Conservation (phyloP, 1,140 invertebrate species). For the Andrena cerasifolii region DNA sequence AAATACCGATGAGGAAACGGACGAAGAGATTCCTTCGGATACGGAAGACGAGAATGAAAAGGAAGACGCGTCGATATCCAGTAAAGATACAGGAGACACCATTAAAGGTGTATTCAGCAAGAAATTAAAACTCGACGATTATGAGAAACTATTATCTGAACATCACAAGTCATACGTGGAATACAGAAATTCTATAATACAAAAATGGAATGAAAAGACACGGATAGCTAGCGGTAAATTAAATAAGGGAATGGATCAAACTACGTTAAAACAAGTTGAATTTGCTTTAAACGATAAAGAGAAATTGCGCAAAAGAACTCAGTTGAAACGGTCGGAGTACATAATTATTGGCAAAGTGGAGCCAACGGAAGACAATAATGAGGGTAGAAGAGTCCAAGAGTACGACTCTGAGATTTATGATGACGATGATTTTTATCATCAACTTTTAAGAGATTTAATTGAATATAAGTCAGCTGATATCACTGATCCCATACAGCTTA, state of each 20-base stretch:
- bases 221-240: conserved; percentile 85
- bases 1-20: conserved; percentile 75
- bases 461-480: conserved; percentile 93
- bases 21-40: conserved; percentile 82
- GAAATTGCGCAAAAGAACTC: conserved; percentile 91
- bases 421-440: conserved; percentile 98
- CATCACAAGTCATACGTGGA: conserved; percentile 86
- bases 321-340: conserved; percentile 90
- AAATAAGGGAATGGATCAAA: conserved; percentile 87
- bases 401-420: conserved; percentile 95
- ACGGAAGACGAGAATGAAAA: conserved; percentile 81
- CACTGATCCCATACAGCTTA: conserved; percentile 90
- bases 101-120: conserved; percentile 80
- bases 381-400: conserved; percentile 83
- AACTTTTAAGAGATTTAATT: conserved; percentile 94
- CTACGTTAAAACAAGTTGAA: conserved; percentile 93
- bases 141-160: conserved; percentile 85
- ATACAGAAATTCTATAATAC: conserved; percentile 90
- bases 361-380: conserved; percentile 68
- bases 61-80: conserved; percentile 69
- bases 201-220: conserved; percentile 97
- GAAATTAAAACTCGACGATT: conserved; percentile 85
- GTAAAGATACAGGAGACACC: conserved; percentile 78
- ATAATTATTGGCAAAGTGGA: conserved; percentile 86
- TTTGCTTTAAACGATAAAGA: conserved; percentile 91